Base-by-base conservation (phyloP, 2,797 vertebrate genomes). In the Ambastaia sidthimunki region DNA sequence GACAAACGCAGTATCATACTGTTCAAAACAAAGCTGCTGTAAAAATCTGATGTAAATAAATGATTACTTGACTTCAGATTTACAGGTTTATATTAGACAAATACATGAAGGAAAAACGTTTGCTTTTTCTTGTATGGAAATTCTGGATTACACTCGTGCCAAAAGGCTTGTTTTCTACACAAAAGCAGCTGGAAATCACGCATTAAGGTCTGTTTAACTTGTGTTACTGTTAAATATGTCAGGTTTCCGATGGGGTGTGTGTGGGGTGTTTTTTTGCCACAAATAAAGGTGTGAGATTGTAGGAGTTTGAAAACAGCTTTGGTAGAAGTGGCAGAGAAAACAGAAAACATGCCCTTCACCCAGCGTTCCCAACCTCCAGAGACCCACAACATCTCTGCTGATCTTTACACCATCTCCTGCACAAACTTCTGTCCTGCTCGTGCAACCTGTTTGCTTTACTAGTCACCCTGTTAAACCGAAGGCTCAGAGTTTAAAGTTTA, bases 281-380 rank as follows among this genome's bases (percentile, higher is more conserved):
- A 73, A 67, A 73, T 80, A 80, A 73, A 80, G 78, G 78, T 80
- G 78, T 66, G 62, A 80, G 60, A 65, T 73, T 66, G 78, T 73
- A 62, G 78, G 78, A 80, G 78, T 73, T 48, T 47, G 62, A 59
- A 73, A 80, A 80, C 69, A 67, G 60, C 78, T 80, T 80, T 73
- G 6, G n/a, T 57, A 47, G 62, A 2, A 70, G 69, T 73, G 70
- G 70, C 50, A 67, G 50, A 67, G 13, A 79, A 72, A 66, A 72
- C 77, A 72, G 44, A 80, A 73, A 80, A 59, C 70, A 73, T 28
- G 78, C 50, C 60, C 34, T 55, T 73, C 70, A 80, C 59, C 78
- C 70, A 67, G 60, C 70, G 54, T 66, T 65, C 28, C 67, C 50
- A 28, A 31, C 73, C 77, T 72, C 69, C 21, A 44, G 78, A 62